Evolutionary conservation across 2,113 vertebrate species (phyloP).

Genomic region (zebrafish (Danio rerio)): DNA sequence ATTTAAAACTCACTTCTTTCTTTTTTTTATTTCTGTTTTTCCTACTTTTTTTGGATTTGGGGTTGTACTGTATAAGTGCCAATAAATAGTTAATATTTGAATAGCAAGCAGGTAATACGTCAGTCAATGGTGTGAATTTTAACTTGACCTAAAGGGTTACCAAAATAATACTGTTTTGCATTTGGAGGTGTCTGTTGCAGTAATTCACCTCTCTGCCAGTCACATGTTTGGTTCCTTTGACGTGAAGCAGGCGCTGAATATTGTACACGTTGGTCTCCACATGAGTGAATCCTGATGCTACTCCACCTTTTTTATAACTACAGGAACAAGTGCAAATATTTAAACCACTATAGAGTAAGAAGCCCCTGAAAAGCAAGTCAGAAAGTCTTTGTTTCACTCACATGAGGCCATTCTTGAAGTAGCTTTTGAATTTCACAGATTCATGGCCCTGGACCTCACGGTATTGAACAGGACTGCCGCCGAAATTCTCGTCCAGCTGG

Average conservation of each 20-base stretch:
- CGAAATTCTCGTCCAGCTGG: constrained; percentile 80
- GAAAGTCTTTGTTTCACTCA: constrained; percentile 69
- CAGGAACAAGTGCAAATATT: neutral
- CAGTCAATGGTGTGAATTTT: too few relatives aligned
- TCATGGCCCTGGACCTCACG: constrained; percentile 85
- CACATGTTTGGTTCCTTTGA: constrained; percentile 87
- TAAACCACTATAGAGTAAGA: too few relatives aligned
- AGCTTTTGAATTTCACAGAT: constrained; percentile 84
- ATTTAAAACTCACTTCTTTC: too few relatives aligned
- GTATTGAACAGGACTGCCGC: constrained; percentile 83
- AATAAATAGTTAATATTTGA: too few relatives aligned
- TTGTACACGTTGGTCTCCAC: constrained; percentile 89
- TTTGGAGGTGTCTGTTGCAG: neutral
- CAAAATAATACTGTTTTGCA: too few relatives aligned
- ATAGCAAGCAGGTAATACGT: too few relatives aligned
- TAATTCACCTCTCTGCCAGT: constrained; percentile 83
- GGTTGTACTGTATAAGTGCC: too few relatives aligned
- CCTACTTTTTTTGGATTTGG: too few relatives aligned
- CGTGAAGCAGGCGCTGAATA: constrained; percentile 84
- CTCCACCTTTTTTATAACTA: constrained; percentile 92
- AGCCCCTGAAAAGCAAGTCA: neutral
- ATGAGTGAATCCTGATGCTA: constrained; percentile 87
- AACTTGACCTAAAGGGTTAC: too few relatives aligned
- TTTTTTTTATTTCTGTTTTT: too few relatives aligned
- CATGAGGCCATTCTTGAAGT: constrained; percentile 88